phyloP scores from a whole-genome alignment of 92 coral and sea anemone genomes.

The Montipora capitata region DNA sequence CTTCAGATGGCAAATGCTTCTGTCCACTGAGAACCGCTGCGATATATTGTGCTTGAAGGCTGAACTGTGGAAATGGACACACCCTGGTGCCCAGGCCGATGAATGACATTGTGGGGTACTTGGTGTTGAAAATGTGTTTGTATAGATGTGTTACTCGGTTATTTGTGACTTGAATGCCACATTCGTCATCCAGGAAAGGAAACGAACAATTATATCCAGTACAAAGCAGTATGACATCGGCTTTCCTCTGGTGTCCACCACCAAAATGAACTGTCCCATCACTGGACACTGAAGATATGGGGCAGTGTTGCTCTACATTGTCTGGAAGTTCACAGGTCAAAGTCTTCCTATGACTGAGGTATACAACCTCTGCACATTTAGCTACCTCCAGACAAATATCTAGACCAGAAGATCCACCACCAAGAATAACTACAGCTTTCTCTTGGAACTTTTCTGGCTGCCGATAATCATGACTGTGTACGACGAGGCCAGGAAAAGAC shows the following conservation, averaged over 20 bases:
- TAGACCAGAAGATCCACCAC: conserved; percentile 88
- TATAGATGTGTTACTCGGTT: conserved; percentile 83
- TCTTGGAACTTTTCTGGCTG: conserved; percentile 77
- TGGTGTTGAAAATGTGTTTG: conserved; percentile 85
- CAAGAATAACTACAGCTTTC: conserved; percentile 81
- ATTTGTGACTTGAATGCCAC: conserved; percentile 70
- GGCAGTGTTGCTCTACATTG: conserved; percentile 68
- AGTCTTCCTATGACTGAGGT: conserved; percentile 77
- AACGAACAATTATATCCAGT: conserved; percentile 89
- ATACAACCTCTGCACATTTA: conserved; percentile 69
- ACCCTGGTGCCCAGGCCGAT: conserved; percentile 80
- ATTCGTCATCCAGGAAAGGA: conserved; percentile 82
- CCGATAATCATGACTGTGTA: conserved; percentile 91
- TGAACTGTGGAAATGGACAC: conserved; percentile 88
- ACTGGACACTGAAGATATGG: conserved; percentile 51
- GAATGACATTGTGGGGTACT: conserved; percentile 79
- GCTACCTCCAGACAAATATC: conserved; percentile 85
- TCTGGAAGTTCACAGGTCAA: conserved; percentile 66
- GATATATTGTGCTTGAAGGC: conserved; percentile 80
- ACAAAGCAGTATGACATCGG: conserved; percentile 84
- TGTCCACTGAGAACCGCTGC: conserved; percentile 77
- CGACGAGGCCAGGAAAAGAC: conserved; percentile 82
- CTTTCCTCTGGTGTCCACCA: conserved; percentile 61
- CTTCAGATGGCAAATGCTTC: conserved; percentile 68
- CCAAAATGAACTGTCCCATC: conserved; percentile 79